Evolutionary conservation across 2,888 invertebrate genomes (phyloP), one percentile per base, ranked within the genome.

Genomic region (Nephrotoma appendiculata): DNA sequence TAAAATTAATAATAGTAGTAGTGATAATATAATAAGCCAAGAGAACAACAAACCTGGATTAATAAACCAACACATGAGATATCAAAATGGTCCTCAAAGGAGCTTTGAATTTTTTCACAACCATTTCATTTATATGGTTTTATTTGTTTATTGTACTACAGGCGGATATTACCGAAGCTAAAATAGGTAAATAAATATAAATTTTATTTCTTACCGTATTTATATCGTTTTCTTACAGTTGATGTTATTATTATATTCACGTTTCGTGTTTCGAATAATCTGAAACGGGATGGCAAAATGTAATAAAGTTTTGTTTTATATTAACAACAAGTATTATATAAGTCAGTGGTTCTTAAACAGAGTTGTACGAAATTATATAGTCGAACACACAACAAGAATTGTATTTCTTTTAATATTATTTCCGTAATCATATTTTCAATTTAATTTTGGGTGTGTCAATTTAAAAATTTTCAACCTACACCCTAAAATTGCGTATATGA

Each of bases 51-150:
- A 85, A 19, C 42, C 85, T 85, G 85, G 85, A 85, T 85, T 84
- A 84, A 42, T 84, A 84, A 84, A 84, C 31, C 71, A 87, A 86
- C 87, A 45, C 87, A 87, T 86, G 87, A 87, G 86, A 57, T 86
- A 86, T 87, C 71, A 87, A 87, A 88, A 88, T 88, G 88, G 86
- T 86, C 88, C 87, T 88, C 88, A 87, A 87, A 87, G 87, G 87
- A 86, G 87, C 86, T 83, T 87, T 87, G 87, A 88, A 87, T 86
- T 86, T 87, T 85, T 87, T 87, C 86, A 83, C 83, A 42, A 87
- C 86, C 57, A 87, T 87, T 85, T 88, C 87, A 85, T 86, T 86
- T 86, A 86, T 86, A 86, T 88, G 88, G 88, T 87, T 88, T 87
- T 88, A 87, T 87, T 86, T 87, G 57, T 87, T 87, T 87, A 86